Evolutionary conservation across 92 coral and sea anemone species (phyloP).

Genomic region (Pocillopora meandrina): DNA sequence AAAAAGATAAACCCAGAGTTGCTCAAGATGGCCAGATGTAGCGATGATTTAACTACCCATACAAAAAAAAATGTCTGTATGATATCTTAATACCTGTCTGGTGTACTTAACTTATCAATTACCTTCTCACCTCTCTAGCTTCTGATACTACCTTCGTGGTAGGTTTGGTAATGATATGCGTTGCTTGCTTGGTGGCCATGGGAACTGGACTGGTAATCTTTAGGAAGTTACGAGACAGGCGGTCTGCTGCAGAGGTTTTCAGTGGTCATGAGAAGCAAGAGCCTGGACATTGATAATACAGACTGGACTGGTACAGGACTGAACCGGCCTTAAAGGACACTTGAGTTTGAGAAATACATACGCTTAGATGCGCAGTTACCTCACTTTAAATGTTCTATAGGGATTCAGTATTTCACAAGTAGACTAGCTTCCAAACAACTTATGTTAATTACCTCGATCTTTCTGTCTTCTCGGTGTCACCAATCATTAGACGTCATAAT

Average conservation of each 20-base stretch:
- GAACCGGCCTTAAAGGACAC: neutral
- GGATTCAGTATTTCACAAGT: too few species aligned
- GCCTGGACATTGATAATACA: neutral
- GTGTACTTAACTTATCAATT: neutral
- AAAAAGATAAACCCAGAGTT: too few species aligned
- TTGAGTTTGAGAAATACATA: neutral
- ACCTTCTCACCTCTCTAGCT: neutral
- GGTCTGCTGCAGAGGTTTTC: slow-evolving; percentile 1
- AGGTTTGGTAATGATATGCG: neutral
- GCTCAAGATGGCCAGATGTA: too few species aligned
- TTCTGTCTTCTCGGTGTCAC: too few species aligned
- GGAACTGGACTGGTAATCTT: neutral
- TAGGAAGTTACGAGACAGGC: slow-evolving; percentile 5
- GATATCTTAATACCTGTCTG: neutral
- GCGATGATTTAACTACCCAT: too few species aligned
- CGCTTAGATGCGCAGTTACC: too few species aligned
- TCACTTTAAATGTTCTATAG: too few species aligned
- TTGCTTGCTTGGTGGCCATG: neutral
- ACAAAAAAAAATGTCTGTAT: neutral
- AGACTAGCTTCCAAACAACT: too few species aligned
- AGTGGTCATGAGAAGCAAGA: neutral
- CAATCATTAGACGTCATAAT: too few species aligned
- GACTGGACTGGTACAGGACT: neutral
- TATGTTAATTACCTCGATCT: too few species aligned
- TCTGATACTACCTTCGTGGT: neutral